phyloP scores from a whole-genome alignment of 2,113 vertebrate genomes.

The Zosterops lateralis region DNA sequence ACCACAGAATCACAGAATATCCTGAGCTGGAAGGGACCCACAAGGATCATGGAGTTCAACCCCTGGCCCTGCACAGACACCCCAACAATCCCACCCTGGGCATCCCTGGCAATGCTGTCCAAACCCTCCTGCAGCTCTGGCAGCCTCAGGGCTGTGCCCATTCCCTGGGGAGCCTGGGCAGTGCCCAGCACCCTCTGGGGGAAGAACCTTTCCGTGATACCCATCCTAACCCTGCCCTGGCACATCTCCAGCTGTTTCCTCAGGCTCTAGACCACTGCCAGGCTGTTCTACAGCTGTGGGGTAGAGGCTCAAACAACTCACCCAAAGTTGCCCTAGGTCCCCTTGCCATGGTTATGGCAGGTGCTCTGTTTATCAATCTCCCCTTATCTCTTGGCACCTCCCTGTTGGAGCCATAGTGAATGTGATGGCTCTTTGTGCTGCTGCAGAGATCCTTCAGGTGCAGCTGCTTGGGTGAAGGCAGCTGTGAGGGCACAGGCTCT shows the following conservation, averaged over 20 bases:
- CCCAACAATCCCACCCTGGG: neutral
- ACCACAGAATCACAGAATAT: neutral
- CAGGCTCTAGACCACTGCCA: neutral
- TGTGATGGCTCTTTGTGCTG: accelerated
- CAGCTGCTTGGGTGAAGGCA: neutral
- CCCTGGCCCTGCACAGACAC: neutral
- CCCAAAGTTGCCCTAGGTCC: too few species aligned
- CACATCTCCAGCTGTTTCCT: neutral
- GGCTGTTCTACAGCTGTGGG: neutral
- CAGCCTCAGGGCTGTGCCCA: accelerated
- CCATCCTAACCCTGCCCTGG: accelerated
- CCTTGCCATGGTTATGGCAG: accelerated
- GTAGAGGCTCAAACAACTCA: neutral
- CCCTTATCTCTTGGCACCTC: neutral
- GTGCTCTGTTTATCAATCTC: neutral
- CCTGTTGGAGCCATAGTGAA: neutral
- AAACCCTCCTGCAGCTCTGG: accelerated
- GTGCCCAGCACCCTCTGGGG: neutral
- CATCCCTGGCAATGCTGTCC: accelerated
- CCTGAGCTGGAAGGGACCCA: neutral
- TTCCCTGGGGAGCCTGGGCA: neutral
- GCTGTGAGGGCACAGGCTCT: neutral
- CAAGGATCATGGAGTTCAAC: accelerated
- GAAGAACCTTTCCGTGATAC: accelerated
- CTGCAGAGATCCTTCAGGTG: neutral